These are phyloP conservation scores for Nicator chloris DNA, from an alignment of 2,113 vertebrate species.

Conservation along the genomic window DNA sequence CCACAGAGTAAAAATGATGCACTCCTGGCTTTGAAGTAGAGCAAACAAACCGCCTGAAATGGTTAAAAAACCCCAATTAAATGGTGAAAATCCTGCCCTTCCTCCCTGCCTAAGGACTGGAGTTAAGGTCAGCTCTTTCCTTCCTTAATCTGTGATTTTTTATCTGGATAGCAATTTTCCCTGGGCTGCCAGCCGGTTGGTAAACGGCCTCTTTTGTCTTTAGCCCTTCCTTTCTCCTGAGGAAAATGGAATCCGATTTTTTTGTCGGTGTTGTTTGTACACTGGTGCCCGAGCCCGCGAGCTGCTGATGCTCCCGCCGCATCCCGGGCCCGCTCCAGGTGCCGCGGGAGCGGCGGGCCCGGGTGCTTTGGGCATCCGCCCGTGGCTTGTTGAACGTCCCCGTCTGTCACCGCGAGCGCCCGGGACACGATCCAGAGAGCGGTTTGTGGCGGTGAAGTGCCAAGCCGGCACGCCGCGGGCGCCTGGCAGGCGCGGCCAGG, in stretches of 20 bases:
- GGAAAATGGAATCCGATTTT: background rate
- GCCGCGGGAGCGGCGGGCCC: background rate
- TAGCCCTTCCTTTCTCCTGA: background rate
- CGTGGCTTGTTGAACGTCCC: background rate
- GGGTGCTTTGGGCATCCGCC: background rate
- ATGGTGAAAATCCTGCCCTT: background rate
- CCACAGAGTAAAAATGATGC: background rate
- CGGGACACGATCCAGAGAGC: background rate
- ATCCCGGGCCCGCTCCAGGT: background rate
- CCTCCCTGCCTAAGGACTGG: background rate
- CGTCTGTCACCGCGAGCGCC: background rate
- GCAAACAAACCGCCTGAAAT: background rate
- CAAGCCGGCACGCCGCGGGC: background rate
- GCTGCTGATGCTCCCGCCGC: background rate
- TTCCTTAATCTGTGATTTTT: conserved; percentile 11
- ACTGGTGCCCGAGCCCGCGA: rapidly evolving
- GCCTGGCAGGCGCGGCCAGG: background rate
- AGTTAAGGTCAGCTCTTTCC: conserved; percentile 16
- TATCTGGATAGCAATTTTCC: conserved; percentile 17
- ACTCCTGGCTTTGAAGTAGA: background rate
- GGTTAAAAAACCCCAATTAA: conserved; percentile 7
- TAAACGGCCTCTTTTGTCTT: conserved; percentile 44
- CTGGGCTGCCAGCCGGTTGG: background rate
- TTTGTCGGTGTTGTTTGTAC: background rate
- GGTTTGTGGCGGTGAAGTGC: background rate